Conservation (phyloP, 2,797 vertebrate species). For the Graptemys geographica region DNA sequence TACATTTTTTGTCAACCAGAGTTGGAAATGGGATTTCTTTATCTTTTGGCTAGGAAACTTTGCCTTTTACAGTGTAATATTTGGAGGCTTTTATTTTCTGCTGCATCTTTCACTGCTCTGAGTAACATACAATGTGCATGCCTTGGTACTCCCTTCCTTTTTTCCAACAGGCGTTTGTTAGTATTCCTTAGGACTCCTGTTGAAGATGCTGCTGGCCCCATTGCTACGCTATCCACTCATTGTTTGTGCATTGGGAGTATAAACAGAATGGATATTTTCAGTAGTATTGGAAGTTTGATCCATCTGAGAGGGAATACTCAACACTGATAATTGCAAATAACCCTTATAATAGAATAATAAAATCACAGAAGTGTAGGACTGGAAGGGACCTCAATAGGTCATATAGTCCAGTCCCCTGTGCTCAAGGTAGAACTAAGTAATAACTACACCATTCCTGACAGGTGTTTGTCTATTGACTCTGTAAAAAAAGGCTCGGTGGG, state of each 20-base stretch:
- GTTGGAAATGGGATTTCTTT: neutral
- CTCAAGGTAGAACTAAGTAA: neutral
- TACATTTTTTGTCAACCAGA: neutral
- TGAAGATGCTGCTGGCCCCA: conserved; percentile 13
- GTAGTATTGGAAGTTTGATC: neutral
- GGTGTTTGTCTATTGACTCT: neutral
- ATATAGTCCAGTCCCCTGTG: too few relatives aligned
- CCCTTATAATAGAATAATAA: too few relatives aligned
- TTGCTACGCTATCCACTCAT: neutral
- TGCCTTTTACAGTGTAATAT: rapidly evolving
- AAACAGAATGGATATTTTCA: neutral
- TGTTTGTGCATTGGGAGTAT: neutral
- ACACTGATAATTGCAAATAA: too few relatives aligned
- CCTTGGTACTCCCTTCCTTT: conserved; percentile 7
- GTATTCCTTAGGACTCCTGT: neutral
- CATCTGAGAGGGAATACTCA: neutral
- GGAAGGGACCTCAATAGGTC: too few relatives aligned
- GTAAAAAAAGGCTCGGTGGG: neutral
- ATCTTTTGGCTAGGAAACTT: neutral
- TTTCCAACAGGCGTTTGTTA: neutral
- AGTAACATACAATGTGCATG: neutral
- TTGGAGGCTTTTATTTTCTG: neutral
- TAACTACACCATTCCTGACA: neutral
- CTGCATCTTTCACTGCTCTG: rapidly evolving
- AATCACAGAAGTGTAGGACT: too few relatives aligned